A percentile compares a stretch with the other conserved stretches of the same genome.
phyloP scores from a whole-genome alignment of 1,140 invertebrate genomes.

The Branchinecta lindahli region DNA sequence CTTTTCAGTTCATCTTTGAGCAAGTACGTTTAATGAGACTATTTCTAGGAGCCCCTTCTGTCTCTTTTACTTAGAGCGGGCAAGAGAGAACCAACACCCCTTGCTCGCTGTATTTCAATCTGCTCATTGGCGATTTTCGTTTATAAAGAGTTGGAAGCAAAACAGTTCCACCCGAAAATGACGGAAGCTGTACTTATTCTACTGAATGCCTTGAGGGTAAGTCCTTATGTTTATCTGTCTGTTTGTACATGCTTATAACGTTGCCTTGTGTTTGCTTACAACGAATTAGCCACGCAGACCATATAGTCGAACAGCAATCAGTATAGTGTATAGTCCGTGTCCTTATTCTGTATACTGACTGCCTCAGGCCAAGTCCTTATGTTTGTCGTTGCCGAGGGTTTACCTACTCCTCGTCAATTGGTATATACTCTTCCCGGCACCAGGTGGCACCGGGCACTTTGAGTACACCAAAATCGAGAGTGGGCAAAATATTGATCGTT shows the following conservation, averaged over 20 bases:
- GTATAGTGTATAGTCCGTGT: no score
- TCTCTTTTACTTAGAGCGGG: conserved; percentile 70
- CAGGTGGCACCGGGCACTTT: no score
- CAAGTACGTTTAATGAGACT: no score
- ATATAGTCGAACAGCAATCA: no score
- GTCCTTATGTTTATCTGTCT: conserved; percentile 10
- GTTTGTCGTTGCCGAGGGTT: no score
- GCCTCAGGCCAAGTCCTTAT: no score
- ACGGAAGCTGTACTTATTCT: conserved; percentile 71
- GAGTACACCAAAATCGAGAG: no score
- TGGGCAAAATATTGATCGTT: no score
- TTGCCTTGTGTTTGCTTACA: background rate
- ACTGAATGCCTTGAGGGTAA: conserved; percentile 64
- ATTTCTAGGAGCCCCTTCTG: conserved; percentile 64
- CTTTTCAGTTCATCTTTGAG: no score
- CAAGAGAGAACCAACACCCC: conserved; percentile 67
- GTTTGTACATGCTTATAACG: background rate
- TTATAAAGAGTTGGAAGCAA: conserved; percentile 53
- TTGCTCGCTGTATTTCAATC: conserved; percentile 74
- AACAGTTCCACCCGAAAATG: conserved; percentile 48
- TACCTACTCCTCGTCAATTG: no score
- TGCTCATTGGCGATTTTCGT: conserved; percentile 72
- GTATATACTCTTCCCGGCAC: no score
- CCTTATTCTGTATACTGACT: no score
- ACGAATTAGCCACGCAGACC: background rate